Base-by-base conservation (phyloP, 2,797 vertebrate genomes). In the Typhlichthys eigenmanni region DNA sequence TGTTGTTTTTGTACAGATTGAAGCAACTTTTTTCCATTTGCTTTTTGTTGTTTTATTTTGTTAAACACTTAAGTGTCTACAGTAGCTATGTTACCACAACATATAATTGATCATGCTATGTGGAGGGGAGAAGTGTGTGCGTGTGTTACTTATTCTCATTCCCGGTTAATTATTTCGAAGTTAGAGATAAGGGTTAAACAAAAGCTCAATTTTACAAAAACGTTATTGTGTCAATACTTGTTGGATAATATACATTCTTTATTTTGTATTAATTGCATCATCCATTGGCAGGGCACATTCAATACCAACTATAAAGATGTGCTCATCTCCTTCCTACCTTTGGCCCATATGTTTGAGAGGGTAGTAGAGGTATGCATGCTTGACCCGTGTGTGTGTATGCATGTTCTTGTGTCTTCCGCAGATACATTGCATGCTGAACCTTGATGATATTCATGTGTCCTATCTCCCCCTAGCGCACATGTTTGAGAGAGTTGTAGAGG, bases 281-380 rank as follows among this genome's bases (percentile, higher is more conserved):
- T 29, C 24, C 24, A 29, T 29, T 29, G 24, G 24, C 71, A 92
- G 92, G 67, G 66, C 55, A 17, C 63, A n/a, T 67, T 93, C 73
- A 66, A 45, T 11, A 83, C 91, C 78, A 80, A 2, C 66, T 0
- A 60, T 76, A 94, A 93, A 69, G 96, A 98, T 14, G 88, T 87
- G 64, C 80, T 96, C 86, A 95, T 98, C 86, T 99, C 96, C 82
- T 98, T 97, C 90, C 94, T 99, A 78, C 98, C 97, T 70, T 87
- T 98, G 83, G 95, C 95, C 66, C 96, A 98, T 75, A 98, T 98
- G 96, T 97, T 97, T 94, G 95, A 97, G 84, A 93, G 89, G 82
- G 55, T 96, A n/a, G 94, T 97, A 64, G 95, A 98, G 95, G 95
- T 97, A 91, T 80, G 79, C 61, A 50, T 45, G 72, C 59, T 48